Base-by-base conservation (phyloP, 2,797 vertebrate genomes). In the Syndactyla subalaris region DNA sequence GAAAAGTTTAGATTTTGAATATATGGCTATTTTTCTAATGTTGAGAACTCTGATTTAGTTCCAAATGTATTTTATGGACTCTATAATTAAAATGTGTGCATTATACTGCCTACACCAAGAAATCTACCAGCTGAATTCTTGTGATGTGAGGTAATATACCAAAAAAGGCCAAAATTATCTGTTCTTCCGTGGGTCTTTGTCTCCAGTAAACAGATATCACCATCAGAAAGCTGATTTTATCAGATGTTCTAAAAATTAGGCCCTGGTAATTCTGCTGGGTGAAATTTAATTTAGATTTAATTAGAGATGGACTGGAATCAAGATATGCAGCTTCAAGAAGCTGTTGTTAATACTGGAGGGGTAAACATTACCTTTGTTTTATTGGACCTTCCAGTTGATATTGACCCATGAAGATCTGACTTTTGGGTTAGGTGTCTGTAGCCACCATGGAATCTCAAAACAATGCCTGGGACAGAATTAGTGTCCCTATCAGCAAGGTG, bases 211-310 rank as follows among this genome's bases (percentile, higher is more conserved):
- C 43, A 55, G 27, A 16, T 36, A 86, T 83, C 67, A 81, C 65
- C 62, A 54, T 66, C 38, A 72, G n/a, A 78, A 93, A 83, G 7
- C 3, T 0, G 63, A 49, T 83, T 94, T 84, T 94, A 94, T 87
- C 67, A 88, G 39, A 43, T 38, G 39, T 38, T 23, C 1, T 19
- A 77, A 94, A 95, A 92, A 85, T 61, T 86, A 87, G 85, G 29
- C 27, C 59, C 72, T 84, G 55, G 79, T 52, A 95, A 93, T 95
- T 95, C 67, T 85, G 6, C 36, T 77, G 3, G 3, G 71, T 72
- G 57, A 93, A 96, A 85, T 95, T 95, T 89, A 96, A 96, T 97
- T 96, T 96, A 95, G 93, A 95, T 96, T 92, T 97, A 96, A 95
- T 97, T 97, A 95, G 61, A 84, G 95, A 95, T 89, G 92, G 67